These are phyloP conservation scores for Mustela lutreola DNA, from an alignment of 2,113 vertebrate species.

Conservation along the genomic window DNA sequence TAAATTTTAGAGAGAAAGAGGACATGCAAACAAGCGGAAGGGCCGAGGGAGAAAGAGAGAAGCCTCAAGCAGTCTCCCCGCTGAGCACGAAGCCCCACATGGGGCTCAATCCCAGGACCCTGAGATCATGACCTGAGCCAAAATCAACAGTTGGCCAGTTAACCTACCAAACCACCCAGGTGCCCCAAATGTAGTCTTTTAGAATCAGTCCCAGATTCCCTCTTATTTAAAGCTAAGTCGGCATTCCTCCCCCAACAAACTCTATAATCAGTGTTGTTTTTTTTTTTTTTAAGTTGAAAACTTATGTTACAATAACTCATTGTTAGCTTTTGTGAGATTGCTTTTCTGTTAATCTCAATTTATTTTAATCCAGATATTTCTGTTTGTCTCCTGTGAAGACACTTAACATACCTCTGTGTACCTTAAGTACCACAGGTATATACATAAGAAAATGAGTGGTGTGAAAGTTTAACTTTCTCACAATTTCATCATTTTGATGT, in stretches of 20 bases:
- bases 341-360: neutral
- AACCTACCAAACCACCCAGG: neutral
- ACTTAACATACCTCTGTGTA: neutral
- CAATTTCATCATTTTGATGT: neutral
- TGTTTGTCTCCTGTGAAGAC: neutral
- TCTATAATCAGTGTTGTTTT: too few relatives aligned
- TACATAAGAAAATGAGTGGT: neutral
- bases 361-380: neutral
- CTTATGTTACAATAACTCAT: neutral
- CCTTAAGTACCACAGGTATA: neutral
- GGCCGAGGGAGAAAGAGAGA: neutral
- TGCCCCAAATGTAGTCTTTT: neutral
- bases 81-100: neutral
- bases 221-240: neutral
- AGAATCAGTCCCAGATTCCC: neutral
- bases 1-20: neutral
- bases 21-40: neutral
- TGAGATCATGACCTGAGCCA: neutral
- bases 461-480: neutral
- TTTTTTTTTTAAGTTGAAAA: neutral
- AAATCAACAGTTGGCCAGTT: neutral
- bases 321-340: neutral
- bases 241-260: neutral
- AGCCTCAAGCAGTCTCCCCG: neutral
- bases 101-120: neutral